These are phyloP conservation scores for Eulemur mongoz DNA, from an alignment of 2,797 vertebrate species.

Conservation along the genomic window DNA sequence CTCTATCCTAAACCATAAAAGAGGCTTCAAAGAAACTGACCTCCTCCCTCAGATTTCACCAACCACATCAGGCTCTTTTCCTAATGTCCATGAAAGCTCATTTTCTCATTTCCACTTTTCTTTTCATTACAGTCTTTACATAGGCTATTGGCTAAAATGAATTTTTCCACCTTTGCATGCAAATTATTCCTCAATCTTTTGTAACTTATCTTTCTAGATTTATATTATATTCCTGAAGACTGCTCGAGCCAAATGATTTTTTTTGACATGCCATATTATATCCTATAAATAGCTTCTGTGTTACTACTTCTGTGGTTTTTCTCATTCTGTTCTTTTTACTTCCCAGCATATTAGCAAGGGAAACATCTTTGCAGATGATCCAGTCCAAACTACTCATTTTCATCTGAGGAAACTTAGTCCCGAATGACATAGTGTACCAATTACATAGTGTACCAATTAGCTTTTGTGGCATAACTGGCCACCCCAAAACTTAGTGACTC, in stretches of 20 bases:
- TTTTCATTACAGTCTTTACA: background rate
- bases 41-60: background rate
- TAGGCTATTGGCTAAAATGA: background rate
- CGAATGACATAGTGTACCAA: background rate
- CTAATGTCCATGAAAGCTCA: background rate
- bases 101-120: background rate
- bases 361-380: background rate
- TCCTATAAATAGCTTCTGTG: background rate
- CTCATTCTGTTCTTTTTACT: background rate
- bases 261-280: background rate
- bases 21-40: background rate
- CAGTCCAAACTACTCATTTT: conserved; percentile 18
- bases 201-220: conserved; percentile 29
- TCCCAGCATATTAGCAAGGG: background rate
- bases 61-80: background rate
- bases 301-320: background rate
- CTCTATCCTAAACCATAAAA: conserved; percentile 3
- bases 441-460: background rate
- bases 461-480: background rate
- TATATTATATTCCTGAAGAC: background rate
- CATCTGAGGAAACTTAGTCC: background rate
- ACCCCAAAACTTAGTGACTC: background rate
- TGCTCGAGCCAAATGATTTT: background rate
- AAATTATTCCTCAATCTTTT: background rate
- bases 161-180: background rate